Evolutionary conservation across 53 echinoderm and acorn worm species (phyloP).

Genomic region (Apostichopus leukothele): DNA sequence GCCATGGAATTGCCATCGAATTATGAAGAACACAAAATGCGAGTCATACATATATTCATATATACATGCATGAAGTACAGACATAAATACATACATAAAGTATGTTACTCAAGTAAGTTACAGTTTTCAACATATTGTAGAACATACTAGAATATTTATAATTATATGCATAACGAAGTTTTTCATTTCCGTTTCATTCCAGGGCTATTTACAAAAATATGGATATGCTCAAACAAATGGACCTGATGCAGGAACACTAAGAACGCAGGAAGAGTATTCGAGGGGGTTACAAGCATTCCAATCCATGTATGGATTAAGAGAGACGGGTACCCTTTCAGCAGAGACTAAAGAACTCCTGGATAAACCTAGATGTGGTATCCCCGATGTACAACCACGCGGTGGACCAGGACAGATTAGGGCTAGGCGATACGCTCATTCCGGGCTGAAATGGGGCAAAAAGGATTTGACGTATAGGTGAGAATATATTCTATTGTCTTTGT

Average conservation of each 20-base stretch:
- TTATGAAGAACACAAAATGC: no score
- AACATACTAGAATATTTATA: no score
- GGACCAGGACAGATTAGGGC: conserved; percentile 55
- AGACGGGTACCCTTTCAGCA: conserved; percentile 62
- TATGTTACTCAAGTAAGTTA: no score
- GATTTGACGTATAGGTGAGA: conserved; percentile 84
- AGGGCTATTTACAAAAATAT: conserved; percentile 75
- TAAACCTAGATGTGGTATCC: conserved; percentile 76
- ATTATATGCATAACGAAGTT: no score
- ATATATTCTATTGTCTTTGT: not conserved
- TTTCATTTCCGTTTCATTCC: no score
- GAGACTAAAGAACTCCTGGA: conserved; percentile 71
- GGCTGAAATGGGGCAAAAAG: conserved; percentile 70
- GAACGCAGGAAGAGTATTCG: conserved; percentile 66
- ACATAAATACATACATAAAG: no score
- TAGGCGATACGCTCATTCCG: conserved; percentile 72
- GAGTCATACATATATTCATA: no score
- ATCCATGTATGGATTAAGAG: conserved; percentile 63
- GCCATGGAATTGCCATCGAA: no score
- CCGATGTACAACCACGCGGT: conserved; percentile 57
- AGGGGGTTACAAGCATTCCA: conserved; percentile 75
- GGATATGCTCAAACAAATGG: conserved; percentile 64
- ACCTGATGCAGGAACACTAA: conserved; percentile 74
- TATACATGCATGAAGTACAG: no score
- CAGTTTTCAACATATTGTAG: no score